phyloP scores from a whole-genome alignment of 2,888 invertebrate species.

The Elmis aenea region DNA sequence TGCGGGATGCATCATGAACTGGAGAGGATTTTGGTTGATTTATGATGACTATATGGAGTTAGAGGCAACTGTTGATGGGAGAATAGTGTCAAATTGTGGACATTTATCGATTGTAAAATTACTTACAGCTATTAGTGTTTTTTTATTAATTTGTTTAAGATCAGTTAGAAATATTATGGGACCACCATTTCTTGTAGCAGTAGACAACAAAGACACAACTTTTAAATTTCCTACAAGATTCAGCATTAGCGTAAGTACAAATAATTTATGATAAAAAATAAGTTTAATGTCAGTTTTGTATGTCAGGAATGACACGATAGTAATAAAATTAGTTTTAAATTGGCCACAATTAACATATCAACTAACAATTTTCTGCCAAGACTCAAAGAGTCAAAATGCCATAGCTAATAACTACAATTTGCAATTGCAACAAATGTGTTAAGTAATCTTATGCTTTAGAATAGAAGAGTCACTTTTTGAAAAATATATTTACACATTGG shows the following conservation, averaged over 20 bases:
- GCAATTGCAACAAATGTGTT: no score
- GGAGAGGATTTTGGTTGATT: constrained; percentile 52
- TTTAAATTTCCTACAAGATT: constrained; percentile 58
- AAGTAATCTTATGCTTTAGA: no score
- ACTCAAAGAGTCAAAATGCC: no score
- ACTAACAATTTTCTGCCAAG: no score
- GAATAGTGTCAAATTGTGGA: constrained; percentile 4
- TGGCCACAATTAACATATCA: no score
- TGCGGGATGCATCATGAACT: constrained; percentile 49
- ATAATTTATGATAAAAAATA: no score
- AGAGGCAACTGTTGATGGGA: constrained; percentile 3
- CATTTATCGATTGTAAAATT: not conserved
- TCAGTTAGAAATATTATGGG: constrained; percentile 53
- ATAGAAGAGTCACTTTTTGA: no score
- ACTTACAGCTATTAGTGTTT: constrained; percentile 25
- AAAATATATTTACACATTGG: no score
- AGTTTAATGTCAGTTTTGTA: no score
- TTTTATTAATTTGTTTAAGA: constrained; percentile 39
- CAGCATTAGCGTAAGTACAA: constrained; percentile 46
- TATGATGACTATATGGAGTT: constrained; percentile 31
- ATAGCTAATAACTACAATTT: no score
- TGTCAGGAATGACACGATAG: no score
- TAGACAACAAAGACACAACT: constrained; percentile 53
- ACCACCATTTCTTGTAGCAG: constrained; percentile 54
- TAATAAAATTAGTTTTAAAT: no score